These are phyloP conservation scores for Catostylus mosaicus DNA, from an alignment of 30 jellyfish, hydroid and myxozoan species.

Conservation along the genomic window DNA sequence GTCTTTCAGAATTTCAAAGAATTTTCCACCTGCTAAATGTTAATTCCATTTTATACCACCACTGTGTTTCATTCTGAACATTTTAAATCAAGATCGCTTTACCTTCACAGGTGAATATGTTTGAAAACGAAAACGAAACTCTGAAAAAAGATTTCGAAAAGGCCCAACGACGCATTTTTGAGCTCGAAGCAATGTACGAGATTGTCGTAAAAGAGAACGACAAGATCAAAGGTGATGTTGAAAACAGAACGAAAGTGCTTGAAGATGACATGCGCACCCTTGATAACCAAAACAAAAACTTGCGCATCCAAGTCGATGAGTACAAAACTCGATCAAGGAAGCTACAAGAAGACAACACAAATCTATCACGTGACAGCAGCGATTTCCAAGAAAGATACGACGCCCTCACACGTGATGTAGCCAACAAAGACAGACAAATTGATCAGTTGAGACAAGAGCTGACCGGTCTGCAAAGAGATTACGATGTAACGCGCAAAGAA, in stretches of 20 bases:
- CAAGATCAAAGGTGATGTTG: constrained; percentile 69
- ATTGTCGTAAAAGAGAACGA: constrained; percentile 88
- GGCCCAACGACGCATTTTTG: constrained; percentile 85
- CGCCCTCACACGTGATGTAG: constrained; percentile 57
- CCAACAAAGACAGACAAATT: constrained; percentile 85
- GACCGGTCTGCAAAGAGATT: constrained; percentile 58
- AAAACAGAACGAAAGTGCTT: constrained; percentile 63
- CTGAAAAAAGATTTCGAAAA: constrained; percentile 73
- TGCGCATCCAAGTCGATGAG: constrained; percentile 81
- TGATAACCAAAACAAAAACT: constrained; percentile 63
- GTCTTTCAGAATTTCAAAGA: too few species aligned
- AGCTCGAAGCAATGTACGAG: constrained; percentile 91
- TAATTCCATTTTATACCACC: too few species aligned
- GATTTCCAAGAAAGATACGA: constrained; percentile 89
- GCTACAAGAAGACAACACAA: constrained; percentile 71
- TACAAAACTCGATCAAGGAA: constrained; percentile 71
- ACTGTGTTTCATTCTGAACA: background rate
- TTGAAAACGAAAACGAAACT: constrained; percentile 63
- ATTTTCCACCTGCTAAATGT: too few species aligned
- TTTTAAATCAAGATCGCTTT: background rate
- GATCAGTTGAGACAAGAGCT: constrained; percentile 90
- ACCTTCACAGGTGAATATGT: constrained; percentile 29
- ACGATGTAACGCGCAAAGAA: constrained; percentile 74
- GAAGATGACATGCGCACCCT: constrained; percentile 83
- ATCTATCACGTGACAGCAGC: constrained; percentile 66